Evolutionary conservation across 92 coral and sea anemone genomes (phyloP).

Genomic region (Umimayanthus kanabou): DNA sequence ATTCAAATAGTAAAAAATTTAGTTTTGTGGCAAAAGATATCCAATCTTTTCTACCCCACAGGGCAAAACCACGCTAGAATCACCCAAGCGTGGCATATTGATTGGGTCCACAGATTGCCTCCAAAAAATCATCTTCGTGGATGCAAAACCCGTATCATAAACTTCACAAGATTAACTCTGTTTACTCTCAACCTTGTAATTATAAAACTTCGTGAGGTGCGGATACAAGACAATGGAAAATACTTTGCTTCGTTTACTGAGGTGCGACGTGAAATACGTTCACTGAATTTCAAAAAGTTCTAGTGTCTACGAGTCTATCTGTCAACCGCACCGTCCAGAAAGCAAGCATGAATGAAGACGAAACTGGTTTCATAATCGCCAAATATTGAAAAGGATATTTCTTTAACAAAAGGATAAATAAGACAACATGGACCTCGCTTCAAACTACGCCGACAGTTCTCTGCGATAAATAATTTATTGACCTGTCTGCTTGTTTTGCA

Average conservation of each 20-base stretch:
- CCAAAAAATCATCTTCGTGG: slow-evolving; percentile 19
- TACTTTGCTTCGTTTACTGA: slow-evolving; percentile 12
- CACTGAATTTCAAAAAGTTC: slow-evolving; percentile 19
- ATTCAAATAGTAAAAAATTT: slow-evolving; percentile 6
- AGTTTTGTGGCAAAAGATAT: slow-evolving; percentile 25
- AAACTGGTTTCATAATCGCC: background rate
- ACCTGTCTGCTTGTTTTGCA: slow-evolving; percentile 55
- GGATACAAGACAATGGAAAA: slow-evolving; percentile 21
- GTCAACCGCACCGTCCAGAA: slow-evolving; percentile 5
- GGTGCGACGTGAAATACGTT: slow-evolving; percentile 23
- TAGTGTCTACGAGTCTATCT: background rate
- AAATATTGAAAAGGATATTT: slow-evolving; percentile 5
- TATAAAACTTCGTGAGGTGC: slow-evolving; percentile 36
- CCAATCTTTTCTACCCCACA: slow-evolving; percentile 31
- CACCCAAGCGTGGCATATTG: slow-evolving; percentile 24
- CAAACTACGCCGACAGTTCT: slow-evolving; percentile 44
- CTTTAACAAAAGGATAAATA: slow-evolving; percentile 18
- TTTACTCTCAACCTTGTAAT: slow-evolving; percentile 32
- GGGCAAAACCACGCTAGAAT: slow-evolving; percentile 43
- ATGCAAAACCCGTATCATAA: slow-evolving; percentile 20
- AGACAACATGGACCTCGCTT: slow-evolving; percentile 34
- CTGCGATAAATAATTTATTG: slow-evolving; percentile 58
- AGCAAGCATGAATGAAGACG: background rate
- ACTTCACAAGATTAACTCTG: slow-evolving; percentile 45
- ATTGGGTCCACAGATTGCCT: slow-evolving; percentile 9